A percentile compares a stretch with the other conserved stretches of the same genome.
Evolutionary conservation across 1,140 invertebrate genomes (phyloP).

Genomic region (Oscheius sp.): DNA sequence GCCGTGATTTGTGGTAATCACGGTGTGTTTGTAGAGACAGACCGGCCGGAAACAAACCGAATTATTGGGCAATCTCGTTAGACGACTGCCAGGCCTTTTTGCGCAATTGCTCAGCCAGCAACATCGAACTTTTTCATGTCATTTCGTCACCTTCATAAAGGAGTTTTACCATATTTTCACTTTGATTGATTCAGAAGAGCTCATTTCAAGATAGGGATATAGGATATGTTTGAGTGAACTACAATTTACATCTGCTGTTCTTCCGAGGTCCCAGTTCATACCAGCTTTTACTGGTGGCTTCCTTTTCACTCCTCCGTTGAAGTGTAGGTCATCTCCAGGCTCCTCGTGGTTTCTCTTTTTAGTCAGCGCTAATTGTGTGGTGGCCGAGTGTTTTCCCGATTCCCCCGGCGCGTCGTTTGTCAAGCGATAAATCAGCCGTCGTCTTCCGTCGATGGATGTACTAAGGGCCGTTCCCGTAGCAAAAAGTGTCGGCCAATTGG

Average conservation of each 20-base stretch:
- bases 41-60: constrained; percentile 4
- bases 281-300: too few species aligned
- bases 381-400: neutral
- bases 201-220: too few species aligned
- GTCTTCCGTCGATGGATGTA: constrained; percentile 1
- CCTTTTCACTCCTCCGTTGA: too few species aligned
- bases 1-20: neutral
- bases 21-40: constrained; percentile 1
- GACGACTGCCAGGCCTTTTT: neutral
- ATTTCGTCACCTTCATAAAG: too few species aligned
- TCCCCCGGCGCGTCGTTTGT: neutral
- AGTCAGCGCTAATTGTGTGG: neutral
- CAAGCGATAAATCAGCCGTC: neutral
- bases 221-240: too few species aligned
- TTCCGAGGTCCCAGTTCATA: too few species aligned
- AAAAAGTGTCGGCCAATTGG: too few species aligned
- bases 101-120: neutral
- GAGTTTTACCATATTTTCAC: too few species aligned
- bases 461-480: too few species aligned
- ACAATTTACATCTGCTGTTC: too few species aligned
- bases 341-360: neutral
- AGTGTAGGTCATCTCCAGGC: too few species aligned
- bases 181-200: too few species aligned
- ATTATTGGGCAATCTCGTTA: constrained; percentile 9
- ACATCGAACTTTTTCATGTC: neutral